These are phyloP conservation scores for Leptopterna dolabrata DNA, from an alignment of 2,888 invertebrate genomes.

Conservation along the genomic window DNA sequence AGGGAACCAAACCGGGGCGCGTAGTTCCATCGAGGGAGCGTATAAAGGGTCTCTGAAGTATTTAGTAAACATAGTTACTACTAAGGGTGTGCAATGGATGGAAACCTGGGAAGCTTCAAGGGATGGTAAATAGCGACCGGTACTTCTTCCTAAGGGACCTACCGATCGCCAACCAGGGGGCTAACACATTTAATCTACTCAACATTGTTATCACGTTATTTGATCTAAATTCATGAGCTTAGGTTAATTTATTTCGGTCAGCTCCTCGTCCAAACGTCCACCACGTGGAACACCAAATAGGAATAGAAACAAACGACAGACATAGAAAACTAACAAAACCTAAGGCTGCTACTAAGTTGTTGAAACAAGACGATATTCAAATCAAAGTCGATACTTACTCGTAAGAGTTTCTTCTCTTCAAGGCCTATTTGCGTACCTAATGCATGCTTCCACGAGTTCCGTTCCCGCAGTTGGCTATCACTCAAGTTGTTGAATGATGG, in stretches of 20 bases:
- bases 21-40: slow-evolving; percentile 12
- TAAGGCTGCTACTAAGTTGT: too few relatives aligned
- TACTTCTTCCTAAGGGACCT: slow-evolving; percentile 40
- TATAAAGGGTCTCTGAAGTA: slow-evolving; percentile 50
- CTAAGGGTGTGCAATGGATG: slow-evolving; percentile 8
- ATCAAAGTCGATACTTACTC: too few relatives aligned
- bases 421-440: too few relatives aligned
- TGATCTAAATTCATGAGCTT: slow-evolving; percentile 53
- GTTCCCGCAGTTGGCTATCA: too few relatives aligned
- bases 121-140: not conserved
- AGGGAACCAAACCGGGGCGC: slow-evolving; percentile 1
- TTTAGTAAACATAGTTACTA: slow-evolving; percentile 51
- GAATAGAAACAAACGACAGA: not conserved
- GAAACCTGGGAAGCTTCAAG: not conserved
- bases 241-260: slow-evolving; percentile 30
- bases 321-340: too few relatives aligned
- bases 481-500: too few relatives aligned
- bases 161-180: slow-evolving; percentile 33
- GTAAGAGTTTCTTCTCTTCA: too few relatives aligned
- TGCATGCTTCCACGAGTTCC: too few relatives aligned
- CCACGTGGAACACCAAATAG: not conserved
- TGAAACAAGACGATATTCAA: too few relatives aligned
- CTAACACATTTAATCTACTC: slow-evolving; percentile 21
- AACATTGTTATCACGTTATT: slow-evolving; percentile 42
- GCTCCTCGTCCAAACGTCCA: not conserved